Evolutionary conservation across 2,888 invertebrate genomes (phyloP), one percentile per base, ranked within the genome.

Genomic region (Chydorus sphaericus): DNA sequence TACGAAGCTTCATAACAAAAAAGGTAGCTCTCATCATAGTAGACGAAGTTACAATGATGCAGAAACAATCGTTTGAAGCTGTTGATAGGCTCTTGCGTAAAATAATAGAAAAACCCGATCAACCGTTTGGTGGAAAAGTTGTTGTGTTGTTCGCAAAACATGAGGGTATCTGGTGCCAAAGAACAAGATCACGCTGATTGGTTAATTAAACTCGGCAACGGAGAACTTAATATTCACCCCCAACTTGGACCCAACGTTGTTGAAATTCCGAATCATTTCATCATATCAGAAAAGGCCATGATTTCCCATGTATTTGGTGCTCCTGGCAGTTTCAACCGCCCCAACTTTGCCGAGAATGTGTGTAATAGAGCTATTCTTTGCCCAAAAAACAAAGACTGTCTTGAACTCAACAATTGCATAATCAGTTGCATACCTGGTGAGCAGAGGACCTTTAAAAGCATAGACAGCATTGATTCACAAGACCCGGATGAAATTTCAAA

Each of bases 401-500:
- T 5, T 7, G 8, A 39, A 3, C 16, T 39, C 4, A 18, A 36
- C 11, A 36, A 30, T 10, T 6, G 4, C 2, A 52, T 52, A n/a
- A 16, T 4, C 2, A 37, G 44, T n/a, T 11, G 33, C 4, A 6
- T 28, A 10, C 31, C 18, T 18, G n/a, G n/a, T n/a, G n/a, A n/a
- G n/a, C n/a, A n/a, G n/a, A n/a, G n/a, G n/a, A 39, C 23, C 1
- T 62, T 58, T 31, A 36, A 14, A 11, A 61, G 61, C 33, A 18
- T 54, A 16, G 61, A 62, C 44, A 20, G 18, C 16, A 50, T 20
- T 16, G 53, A 33, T 7, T 23, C 33, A 18, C 54, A 60, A 4
- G 48, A 52, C 20, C 49, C 48, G 23, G 50, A 55, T 14, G 58
- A 54, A 10, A 48, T 16, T 14, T 5, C n/a, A 4, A 57, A 57